Evolutionary conservation across 1,140 invertebrate genomes (phyloP).

Genomic region (Nasonia longicornis): DNA sequence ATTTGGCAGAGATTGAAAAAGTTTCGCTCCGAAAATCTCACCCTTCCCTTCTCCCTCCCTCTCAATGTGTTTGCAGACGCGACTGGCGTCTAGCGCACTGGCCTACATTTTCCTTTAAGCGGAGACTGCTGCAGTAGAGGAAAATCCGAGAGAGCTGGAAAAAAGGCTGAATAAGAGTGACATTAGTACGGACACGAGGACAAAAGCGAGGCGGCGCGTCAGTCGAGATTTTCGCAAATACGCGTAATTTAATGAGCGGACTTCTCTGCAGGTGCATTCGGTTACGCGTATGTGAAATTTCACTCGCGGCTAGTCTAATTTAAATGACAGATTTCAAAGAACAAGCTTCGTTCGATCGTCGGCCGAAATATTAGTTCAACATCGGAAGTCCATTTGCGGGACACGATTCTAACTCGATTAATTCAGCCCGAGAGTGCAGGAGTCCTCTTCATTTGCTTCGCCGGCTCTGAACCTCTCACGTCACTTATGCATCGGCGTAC

Average conservation of each 20-base stretch:
- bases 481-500: not conserved
- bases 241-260: constrained; percentile 20
- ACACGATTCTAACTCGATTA: not conserved
- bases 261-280: not conserved
- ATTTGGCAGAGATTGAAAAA: constrained; percentile 30
- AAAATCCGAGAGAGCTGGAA: constrained; percentile 11
- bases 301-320: too few relatives aligned
- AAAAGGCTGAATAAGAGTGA: constrained; percentile 14
- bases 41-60: too few relatives aligned
- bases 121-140: not conserved
- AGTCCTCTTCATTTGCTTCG: not conserved
- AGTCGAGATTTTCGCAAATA: constrained; percentile 22
- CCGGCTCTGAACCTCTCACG: too few relatives aligned
- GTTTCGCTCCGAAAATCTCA: constrained; percentile 25
- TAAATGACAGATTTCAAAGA: not conserved
- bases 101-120: constrained; percentile 37
- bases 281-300: not conserved
- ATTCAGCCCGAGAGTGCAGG: not conserved
- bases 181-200: constrained; percentile 12
- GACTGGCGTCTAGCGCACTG: constrained; percentile 34
- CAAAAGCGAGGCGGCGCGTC: not conserved
- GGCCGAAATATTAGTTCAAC: not conserved
- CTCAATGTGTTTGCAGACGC: constrained; percentile 33
- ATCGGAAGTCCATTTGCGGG: not conserved
- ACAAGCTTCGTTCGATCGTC: not conserved